Conservation (phyloP, 2,113 vertebrate species). For the Ursus arctos region DNA sequence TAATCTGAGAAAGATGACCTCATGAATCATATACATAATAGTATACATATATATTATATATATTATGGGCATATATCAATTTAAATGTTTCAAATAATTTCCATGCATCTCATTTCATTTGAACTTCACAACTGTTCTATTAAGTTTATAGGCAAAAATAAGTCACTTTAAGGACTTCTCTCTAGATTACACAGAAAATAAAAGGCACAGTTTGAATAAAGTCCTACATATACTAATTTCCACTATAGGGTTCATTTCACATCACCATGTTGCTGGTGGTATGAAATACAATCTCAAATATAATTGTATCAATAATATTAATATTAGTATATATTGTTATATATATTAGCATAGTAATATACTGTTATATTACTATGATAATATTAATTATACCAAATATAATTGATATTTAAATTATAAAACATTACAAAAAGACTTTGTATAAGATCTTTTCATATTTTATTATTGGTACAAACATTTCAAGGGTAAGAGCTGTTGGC, state of each 20-base stretch:
- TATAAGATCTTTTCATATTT: background rate
- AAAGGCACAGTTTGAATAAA: background rate
- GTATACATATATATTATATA: background rate
- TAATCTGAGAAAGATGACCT: background rate
- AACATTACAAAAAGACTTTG: background rate
- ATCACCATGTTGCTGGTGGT: background rate
- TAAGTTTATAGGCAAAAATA: background rate
- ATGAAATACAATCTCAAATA: background rate
- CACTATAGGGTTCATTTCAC: background rate
- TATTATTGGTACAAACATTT: slow-evolving; percentile 26
- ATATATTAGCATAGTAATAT: background rate
- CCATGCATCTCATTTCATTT: background rate
- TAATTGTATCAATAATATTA: background rate
- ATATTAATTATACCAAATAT: background rate
- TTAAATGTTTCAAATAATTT: background rate
- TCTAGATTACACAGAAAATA: slow-evolving; percentile 8
- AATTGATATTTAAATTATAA: background rate
- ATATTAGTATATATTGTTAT: background rate
- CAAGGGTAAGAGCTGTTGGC: background rate
- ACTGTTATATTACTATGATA: background rate
- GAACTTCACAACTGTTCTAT: background rate
- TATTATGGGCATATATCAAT: background rate
- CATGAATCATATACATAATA: background rate
- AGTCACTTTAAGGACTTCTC: background rate
- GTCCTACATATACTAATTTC: background rate